Conservation (phyloP, 2,888 invertebrate species). For the Nomada lathburiana region DNA sequence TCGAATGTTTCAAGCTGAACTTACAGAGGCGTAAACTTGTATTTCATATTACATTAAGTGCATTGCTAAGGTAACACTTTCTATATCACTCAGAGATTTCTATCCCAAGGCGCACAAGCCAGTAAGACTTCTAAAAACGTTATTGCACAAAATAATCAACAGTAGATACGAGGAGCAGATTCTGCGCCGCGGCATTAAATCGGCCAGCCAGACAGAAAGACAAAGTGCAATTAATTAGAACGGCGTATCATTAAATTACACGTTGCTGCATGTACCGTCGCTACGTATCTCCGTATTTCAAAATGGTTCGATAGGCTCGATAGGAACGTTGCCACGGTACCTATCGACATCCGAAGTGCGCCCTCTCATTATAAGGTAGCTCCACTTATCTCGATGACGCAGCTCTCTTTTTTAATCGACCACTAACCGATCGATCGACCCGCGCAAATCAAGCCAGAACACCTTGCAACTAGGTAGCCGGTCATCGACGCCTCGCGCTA, state of each 20-base stretch:
- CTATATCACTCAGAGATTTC: no score
- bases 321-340: conserved; percentile 34
- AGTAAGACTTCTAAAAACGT: no score
- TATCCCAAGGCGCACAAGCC: no score
- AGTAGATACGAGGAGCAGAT: no score
- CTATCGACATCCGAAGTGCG: conserved; percentile 61
- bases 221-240: conserved; percentile 63
- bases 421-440: conserved; percentile 68
- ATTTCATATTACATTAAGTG: no score
- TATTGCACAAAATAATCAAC: no score
- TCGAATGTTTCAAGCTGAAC: no score
- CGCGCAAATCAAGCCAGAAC: conserved; percentile 62
- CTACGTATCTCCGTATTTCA: conserved; percentile 49
- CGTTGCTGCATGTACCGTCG: conserved; percentile 32
- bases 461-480: conserved; percentile 62
- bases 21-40: no score
- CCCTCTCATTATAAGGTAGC: conserved; percentile 74
- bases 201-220: neutral
- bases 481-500: conserved; percentile 49
- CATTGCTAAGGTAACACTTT: no score
- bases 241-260: conserved; percentile 63
- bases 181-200: conserved; percentile 24
- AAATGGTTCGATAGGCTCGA: conserved; percentile 47
- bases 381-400: conserved; percentile 71
- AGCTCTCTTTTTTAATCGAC: conserved; percentile 69